phyloP scores from a whole-genome alignment of 2,888 invertebrate genomes.

The Amiota minor region DNA sequence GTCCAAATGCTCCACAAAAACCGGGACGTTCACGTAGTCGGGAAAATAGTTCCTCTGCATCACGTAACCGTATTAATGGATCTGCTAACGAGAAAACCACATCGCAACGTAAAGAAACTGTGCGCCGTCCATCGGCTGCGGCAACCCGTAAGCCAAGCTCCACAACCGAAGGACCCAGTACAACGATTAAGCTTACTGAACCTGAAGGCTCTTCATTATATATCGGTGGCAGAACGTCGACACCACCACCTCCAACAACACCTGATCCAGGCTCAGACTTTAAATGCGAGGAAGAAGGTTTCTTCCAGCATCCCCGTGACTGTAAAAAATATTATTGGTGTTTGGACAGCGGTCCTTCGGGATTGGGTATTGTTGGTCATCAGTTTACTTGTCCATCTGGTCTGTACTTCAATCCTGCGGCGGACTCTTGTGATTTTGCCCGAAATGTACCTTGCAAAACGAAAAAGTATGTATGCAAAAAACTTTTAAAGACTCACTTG shows the following conservation, averaged over 20 bases:
- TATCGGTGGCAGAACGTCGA: constrained; percentile 74
- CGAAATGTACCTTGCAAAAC: constrained; percentile 89
- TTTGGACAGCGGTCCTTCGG: constrained; percentile 89
- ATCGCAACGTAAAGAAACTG: constrained; percentile 46
- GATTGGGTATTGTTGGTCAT: constrained; percentile 91
- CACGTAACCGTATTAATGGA: constrained; percentile 58
- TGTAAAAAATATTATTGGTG: constrained; percentile 98
- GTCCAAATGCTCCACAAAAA: constrained; percentile 64
- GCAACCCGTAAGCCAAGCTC: constrained; percentile 44
- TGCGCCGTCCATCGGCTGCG: constrained; percentile 43
- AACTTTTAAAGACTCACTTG: neutral
- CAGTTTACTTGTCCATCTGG: constrained; percentile 95
- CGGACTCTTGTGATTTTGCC: constrained; percentile 93
- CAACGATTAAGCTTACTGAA: constrained; percentile 61
- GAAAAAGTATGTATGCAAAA: constrained; percentile 59
- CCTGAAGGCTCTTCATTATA: constrained; percentile 65
- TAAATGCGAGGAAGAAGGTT: constrained; percentile 93
- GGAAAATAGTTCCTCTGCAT: constrained; percentile 52
- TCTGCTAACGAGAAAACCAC: constrained; percentile 49
- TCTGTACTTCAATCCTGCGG: constrained; percentile 90
- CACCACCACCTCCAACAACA: constrained; percentile 83
- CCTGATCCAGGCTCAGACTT: constrained; percentile 92
- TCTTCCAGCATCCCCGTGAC: constrained; percentile 91
- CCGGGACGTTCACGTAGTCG: constrained; percentile 68
- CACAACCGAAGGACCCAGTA: constrained; percentile 64